Conservation (phyloP, 2,797 vertebrate genomes). For the Oophaga sylvatica region DNA sequence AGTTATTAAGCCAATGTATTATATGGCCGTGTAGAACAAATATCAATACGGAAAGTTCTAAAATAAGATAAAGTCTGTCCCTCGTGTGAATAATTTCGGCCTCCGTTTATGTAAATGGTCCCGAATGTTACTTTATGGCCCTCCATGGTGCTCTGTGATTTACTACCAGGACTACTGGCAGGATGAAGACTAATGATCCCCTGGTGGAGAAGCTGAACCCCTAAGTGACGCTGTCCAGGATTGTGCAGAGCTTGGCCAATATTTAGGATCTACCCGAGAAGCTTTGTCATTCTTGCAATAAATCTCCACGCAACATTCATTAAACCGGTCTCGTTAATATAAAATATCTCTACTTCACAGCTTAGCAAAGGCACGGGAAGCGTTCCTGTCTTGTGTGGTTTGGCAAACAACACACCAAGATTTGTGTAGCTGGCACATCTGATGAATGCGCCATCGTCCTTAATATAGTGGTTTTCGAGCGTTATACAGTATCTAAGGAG, state of each 20-base stretch:
- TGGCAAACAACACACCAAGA: background rate
- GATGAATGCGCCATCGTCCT: constrained; percentile 44
- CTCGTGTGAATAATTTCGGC: background rate
- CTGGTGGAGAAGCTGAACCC: background rate
- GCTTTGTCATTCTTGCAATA: constrained; percentile 5
- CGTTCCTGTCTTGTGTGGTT: constrained; percentile 10
- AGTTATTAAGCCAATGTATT: too few species aligned
- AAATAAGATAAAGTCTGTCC: background rate
- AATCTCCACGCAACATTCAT: constrained; percentile 21
- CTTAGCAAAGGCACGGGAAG: constrained; percentile 32
- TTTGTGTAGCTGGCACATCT: constrained; percentile 35
- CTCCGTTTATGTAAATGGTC: background rate
- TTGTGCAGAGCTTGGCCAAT: background rate
- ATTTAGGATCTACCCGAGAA: constrained; percentile 30
- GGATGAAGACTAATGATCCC: background rate
- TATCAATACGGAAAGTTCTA: background rate
- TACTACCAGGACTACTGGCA: background rate
- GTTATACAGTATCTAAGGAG: constrained; percentile 1
- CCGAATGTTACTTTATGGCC: background rate
- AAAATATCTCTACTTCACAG: constrained; percentile 48
- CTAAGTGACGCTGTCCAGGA: background rate
- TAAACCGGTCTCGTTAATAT: background rate
- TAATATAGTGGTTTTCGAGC: constrained; percentile 25
- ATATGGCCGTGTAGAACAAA: too few species aligned
- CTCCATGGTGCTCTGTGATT: background rate